Conservation (phyloP, 2,888 invertebrate genomes). For the Caenorhabditis auriculariae region DNA sequence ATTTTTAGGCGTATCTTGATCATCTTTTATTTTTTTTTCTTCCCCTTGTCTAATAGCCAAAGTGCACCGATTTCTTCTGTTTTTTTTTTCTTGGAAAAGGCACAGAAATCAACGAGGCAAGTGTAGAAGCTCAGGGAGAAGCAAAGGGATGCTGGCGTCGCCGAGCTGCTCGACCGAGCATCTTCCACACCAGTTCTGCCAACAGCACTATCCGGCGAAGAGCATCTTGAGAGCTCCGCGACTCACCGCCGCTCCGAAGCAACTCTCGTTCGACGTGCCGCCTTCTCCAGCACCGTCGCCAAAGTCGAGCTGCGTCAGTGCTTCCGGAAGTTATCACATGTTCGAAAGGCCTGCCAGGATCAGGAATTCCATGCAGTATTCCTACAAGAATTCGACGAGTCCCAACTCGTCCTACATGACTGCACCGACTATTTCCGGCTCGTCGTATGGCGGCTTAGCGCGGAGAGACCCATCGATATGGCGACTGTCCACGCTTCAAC, state of each 20-base stretch:
- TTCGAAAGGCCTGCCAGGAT: conserved; percentile 26
- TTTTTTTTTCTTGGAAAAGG: too few relatives aligned
- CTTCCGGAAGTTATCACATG: conserved; percentile 33
- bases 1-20: too few relatives aligned
- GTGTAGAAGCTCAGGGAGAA: too few relatives aligned
- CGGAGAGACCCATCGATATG: conserved; percentile 28
- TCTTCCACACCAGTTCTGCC: too few relatives aligned
- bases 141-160: too few relatives aligned
- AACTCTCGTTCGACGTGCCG: conserved; percentile 41
- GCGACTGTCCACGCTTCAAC: conserved; percentile 30
- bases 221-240: conserved; percentile 28
- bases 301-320: conserved; percentile 23
- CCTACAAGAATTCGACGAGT: conserved; percentile 4
- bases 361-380: conserved; percentile 16
- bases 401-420: background rate
- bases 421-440: conserved; percentile 8
- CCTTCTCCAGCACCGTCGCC: conserved; percentile 27
- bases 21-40: too few relatives aligned
- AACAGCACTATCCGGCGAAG: too few relatives aligned
- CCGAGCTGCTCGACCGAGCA: too few relatives aligned
- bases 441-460: conserved; percentile 9
- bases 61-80: too few relatives aligned
- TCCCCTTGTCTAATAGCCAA: too few relatives aligned
- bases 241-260: conserved; percentile 25
- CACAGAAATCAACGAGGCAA: too few relatives aligned